Conservation (phyloP, 2,113 vertebrate genomes). For the Zosterops pallidus region DNA sequence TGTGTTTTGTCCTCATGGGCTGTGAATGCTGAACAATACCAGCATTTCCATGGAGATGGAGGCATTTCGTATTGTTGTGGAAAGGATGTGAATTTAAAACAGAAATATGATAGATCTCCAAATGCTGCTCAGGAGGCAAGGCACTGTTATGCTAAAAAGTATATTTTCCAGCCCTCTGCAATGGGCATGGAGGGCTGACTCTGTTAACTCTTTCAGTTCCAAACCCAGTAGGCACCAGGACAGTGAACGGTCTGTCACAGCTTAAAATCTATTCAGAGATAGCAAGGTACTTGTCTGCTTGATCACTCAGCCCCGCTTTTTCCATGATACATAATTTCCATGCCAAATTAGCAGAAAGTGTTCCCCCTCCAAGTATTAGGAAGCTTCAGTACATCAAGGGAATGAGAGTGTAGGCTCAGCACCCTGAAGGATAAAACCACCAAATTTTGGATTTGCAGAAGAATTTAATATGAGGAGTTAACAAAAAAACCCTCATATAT, state of each 20-base stretch:
- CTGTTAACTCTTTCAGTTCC: background rate
- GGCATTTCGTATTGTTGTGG: slow-evolving; percentile 13
- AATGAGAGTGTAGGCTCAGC: background rate
- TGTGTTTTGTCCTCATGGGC: background rate
- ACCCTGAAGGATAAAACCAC: background rate
- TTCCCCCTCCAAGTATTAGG: background rate
- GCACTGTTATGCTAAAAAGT: background rate
- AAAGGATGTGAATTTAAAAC: slow-evolving; percentile 52
- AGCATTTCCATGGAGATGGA: slow-evolving; percentile 68
- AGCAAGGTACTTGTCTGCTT: background rate
- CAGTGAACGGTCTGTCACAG: background rate
- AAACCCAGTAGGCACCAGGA: background rate
- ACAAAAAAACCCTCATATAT: background rate
- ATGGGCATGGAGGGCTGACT: background rate
- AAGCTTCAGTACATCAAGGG: rapidly evolving
- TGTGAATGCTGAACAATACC: background rate
- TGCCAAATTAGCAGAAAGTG: background rate
- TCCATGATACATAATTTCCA: background rate
- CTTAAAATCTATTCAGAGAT: background rate
- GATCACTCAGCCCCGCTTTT: background rate
- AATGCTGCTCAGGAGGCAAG: background rate
- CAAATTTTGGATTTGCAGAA: background rate
- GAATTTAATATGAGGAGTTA: background rate
- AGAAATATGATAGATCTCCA: slow-evolving; percentile 34
- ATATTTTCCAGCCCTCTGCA: background rate